Percentiles rank a stretch among this genome's conserved stretches.
Conservation (phyloP, 2,888 invertebrate species). For the Cataglyphis cursor region DNA sequence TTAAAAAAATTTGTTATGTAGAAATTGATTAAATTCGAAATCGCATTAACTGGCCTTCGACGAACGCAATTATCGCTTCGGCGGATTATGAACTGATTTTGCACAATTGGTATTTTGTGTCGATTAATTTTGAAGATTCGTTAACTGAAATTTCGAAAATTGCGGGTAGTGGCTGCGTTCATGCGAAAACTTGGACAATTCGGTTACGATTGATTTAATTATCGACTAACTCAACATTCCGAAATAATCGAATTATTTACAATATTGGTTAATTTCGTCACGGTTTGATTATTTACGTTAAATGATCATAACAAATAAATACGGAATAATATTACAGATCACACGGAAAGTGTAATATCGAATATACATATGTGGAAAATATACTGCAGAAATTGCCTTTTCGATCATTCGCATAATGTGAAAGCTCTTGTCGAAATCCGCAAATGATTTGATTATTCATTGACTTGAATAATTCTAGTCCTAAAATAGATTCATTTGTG, state of each 20-base stretch:
- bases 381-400: background rate
- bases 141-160: conserved; percentile 6
- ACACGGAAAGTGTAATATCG: background rate
- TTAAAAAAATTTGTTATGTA: background rate
- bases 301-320: background rate
- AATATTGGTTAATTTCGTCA: conserved; percentile 14
- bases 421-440: background rate
- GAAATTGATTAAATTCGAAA: background rate
- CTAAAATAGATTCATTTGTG: background rate
- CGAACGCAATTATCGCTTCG: background rate
- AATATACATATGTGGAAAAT: background rate
- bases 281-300: conserved; percentile 20
- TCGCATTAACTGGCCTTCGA: background rate
- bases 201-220: conserved; percentile 21
- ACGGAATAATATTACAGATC: background rate
- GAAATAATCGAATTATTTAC: conserved; percentile 23
- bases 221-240: background rate
- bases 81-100: background rate
- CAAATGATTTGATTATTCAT: conserved; percentile 18
- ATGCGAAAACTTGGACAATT: background rate
- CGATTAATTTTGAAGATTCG: background rate
- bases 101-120: background rate
- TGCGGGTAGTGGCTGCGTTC: background rate
- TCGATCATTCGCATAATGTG: background rate
- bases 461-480: background rate